Percentiles rank a stretch among this genome's conserved stretches.
Evolutionary conservation across 2,113 vertebrate genomes (phyloP).

Genomic region (Anguilla japonica): DNA sequence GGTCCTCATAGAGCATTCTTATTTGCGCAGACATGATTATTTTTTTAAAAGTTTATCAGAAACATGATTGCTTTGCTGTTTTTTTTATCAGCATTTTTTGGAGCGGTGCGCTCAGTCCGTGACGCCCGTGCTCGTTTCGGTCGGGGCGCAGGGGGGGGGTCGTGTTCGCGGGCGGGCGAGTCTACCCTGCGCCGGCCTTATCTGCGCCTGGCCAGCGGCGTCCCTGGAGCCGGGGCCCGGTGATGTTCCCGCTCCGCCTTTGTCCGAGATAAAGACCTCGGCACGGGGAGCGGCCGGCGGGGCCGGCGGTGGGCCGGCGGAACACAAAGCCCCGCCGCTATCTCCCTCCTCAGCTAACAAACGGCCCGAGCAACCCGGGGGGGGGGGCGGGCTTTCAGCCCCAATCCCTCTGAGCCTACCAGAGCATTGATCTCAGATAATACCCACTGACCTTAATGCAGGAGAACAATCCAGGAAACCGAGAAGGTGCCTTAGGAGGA

Average conservation of each 20-base stretch:
- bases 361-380: slow-evolving; percentile 46
- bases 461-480: slow-evolving; percentile 40
- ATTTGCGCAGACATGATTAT: neutral
- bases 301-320: slow-evolving; percentile 21
- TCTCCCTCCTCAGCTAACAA: slow-evolving; percentile 54
- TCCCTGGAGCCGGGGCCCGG: slow-evolving; percentile 43
- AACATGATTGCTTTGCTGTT: too few species aligned
- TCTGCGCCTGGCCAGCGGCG: slow-evolving; percentile 46
- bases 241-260: slow-evolving; percentile 47
- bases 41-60: neutral
- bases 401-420: slow-evolving; percentile 37
- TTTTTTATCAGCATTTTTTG: neutral
- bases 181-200: slow-evolving; percentile 35
- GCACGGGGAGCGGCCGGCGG: slow-evolving; percentile 24
- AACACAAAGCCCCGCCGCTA: slow-evolving; percentile 50
- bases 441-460: slow-evolving; percentile 59
- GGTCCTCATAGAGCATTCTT: neutral
- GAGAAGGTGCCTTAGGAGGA: slow-evolving; percentile 47
- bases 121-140: neutral
- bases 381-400: slow-evolving; percentile 51
- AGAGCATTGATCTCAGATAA: slow-evolving; percentile 11
- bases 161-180: neutral
- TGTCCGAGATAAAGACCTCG: slow-evolving; percentile 56
- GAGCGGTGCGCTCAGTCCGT: neutral
- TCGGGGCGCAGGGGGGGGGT: neutral